These are phyloP conservation scores for Pandemis cinnamomeana DNA, from an alignment of 2,888 invertebrate species.

Conservation along the genomic window DNA sequence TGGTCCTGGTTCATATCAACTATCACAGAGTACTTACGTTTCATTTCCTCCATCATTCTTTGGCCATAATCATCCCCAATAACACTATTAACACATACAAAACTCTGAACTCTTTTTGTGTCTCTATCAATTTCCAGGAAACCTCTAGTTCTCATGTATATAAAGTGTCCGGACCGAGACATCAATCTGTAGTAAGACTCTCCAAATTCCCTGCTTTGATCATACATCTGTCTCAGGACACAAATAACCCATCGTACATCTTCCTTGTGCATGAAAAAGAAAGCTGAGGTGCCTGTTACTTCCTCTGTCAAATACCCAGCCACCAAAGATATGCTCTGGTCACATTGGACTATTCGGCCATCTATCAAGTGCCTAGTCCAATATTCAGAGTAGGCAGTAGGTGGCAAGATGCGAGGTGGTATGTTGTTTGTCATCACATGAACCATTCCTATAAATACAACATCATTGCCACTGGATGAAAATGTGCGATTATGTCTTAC, in stretches of 20 bases:
- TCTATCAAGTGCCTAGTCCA: constrained; percentile 95
- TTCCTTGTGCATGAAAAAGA: constrained; percentile 95
- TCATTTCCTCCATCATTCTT: constrained; percentile 90
- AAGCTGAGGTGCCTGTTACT: constrained; percentile 94
- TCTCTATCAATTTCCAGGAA: constrained; percentile 92
- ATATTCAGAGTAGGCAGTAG: constrained; percentile 91
- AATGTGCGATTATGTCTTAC: constrained; percentile 81
- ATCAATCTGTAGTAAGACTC: constrained; percentile 94
- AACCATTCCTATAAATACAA: constrained; percentile 89
- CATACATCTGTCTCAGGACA: constrained; percentile 95
- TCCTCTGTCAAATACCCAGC: constrained; percentile 96
- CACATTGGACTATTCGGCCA: constrained; percentile 95
- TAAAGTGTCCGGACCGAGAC: constrained; percentile 92
- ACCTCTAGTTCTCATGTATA: constrained; percentile 93
- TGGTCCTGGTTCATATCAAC: constrained; percentile 81
- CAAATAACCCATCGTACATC: constrained; percentile 96
- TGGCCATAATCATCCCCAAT: constrained; percentile 90
- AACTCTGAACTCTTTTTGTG: constrained; percentile 91
- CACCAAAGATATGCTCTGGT: constrained; percentile 94
- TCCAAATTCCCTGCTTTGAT: constrained; percentile 92
- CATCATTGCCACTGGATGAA: constrained; percentile 86
- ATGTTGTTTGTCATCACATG: constrained; percentile 85
- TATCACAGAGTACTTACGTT: constrained; percentile 89
- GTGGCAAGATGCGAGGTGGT: constrained; percentile 85
- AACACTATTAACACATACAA: constrained; percentile 93